These are phyloP conservation scores for Drosophila peninsularis DNA, from an alignment of 2,888 invertebrate species.

Conservation along the genomic window DNA sequence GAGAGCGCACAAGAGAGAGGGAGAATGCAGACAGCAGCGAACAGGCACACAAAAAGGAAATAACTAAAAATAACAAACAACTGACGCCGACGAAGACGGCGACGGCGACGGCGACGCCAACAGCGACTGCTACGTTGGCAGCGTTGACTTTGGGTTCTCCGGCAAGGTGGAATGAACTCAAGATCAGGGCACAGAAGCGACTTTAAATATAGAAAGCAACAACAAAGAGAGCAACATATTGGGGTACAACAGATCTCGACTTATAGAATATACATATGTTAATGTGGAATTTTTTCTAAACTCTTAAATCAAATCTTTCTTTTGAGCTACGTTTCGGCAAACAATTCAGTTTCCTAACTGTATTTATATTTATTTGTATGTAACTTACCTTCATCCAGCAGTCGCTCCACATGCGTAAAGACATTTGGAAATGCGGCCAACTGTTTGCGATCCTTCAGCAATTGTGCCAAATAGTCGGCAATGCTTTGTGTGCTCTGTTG, in stretches of 20 bases:
- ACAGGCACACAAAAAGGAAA: slow-evolving; percentile 73
- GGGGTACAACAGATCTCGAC: neutral
- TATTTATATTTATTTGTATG: neutral
- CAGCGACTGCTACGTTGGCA: slow-evolving; percentile 23
- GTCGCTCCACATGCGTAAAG: slow-evolving; percentile 99
- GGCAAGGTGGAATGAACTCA: slow-evolving; percentile 78
- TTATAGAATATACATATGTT: too few species aligned
- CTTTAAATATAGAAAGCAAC: slow-evolving; percentile 53
- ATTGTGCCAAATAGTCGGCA: slow-evolving; percentile 99
- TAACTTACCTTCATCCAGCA: slow-evolving; percentile 97
- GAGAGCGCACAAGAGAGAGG: slow-evolving; percentile 19
- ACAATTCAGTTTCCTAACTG: too few species aligned
- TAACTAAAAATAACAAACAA: slow-evolving; percentile 77
- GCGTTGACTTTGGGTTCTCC: slow-evolving; percentile 58
- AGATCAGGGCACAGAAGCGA: slow-evolving; percentile 43
- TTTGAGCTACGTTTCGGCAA: too few species aligned
- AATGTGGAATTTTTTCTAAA: too few species aligned
- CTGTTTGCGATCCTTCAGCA: slow-evolving; percentile 99
- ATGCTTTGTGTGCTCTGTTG: slow-evolving; percentile 95
- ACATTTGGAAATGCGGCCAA: slow-evolving; percentile 99
- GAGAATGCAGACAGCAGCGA: slow-evolving; percentile 42
- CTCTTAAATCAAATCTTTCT: too few species aligned
- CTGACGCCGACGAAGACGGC: slow-evolving; percentile 16
- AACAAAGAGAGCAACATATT: slow-evolving; percentile 40
- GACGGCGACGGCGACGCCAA: neutral